Conservation (phyloP, 2,888 invertebrate species). For the Urechis unicinctus region DNA sequence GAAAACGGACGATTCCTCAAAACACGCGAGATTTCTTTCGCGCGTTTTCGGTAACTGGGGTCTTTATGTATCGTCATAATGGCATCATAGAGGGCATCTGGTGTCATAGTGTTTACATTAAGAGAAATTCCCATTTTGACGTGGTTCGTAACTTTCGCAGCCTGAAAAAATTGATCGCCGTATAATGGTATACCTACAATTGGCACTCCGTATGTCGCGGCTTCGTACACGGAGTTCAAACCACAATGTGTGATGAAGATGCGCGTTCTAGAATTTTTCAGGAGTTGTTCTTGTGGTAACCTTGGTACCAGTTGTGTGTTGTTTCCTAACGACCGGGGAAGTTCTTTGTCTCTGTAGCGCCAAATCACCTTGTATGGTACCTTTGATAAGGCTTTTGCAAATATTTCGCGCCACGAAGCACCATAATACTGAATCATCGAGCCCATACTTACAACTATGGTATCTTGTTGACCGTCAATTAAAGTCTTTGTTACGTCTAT, state of each 20-base stretch:
- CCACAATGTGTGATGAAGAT: constrained; percentile 16
- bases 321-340: constrained; percentile 2
- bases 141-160: constrained; percentile 9
- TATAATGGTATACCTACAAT: constrained; percentile 18
- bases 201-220: constrained; percentile 9
- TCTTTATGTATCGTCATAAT: constrained; percentile 5
- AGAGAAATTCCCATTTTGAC: constrained; percentile 8
- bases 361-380: constrained; percentile 14
- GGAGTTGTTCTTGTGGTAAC: constrained; percentile 11
- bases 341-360: constrained; percentile 8
- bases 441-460: constrained; percentile 12
- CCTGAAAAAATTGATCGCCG: constrained; percentile 14
- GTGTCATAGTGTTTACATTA: constrained; percentile 5
- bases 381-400: constrained; percentile 8
- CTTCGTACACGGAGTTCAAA: constrained; percentile 13
- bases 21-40: constrained; percentile 6
- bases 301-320: constrained; percentile 9
- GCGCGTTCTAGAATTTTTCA: constrained; percentile 4
- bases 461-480: constrained; percentile 3
- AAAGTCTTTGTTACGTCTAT: not conserved
- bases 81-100: constrained; percentile 2
- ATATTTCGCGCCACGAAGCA: constrained; percentile 8
- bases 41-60: constrained; percentile 5
- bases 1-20: constrained; percentile 4
- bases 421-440: constrained; percentile 8